phyloP scores from a whole-genome alignment of 1,140 invertebrate genomes.

The Drosophila orena region DNA sequence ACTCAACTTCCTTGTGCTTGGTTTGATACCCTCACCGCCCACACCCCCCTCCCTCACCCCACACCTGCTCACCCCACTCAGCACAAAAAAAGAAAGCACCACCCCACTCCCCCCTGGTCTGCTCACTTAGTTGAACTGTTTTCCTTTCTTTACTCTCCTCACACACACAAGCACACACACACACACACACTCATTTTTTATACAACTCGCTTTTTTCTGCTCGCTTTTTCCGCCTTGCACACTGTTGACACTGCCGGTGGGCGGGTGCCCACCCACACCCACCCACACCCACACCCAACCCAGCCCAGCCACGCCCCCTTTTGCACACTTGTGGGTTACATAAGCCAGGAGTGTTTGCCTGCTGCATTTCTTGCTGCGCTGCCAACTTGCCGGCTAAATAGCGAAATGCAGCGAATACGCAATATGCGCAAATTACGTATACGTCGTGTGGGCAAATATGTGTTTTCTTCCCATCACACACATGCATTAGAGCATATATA shows the following conservation, averaged over 20 bases:
- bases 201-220: conserved; percentile 33
- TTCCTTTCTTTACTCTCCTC: conserved; percentile 41
- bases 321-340: conserved; percentile 56
- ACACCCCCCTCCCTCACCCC: background rate
- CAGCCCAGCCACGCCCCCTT: conserved; percentile 8
- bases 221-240: conserved; percentile 74
- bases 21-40: conserved; percentile 28
- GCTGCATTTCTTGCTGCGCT: conserved; percentile 63
- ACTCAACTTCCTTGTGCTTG: conserved; percentile 74
- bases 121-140: conserved; percentile 59
- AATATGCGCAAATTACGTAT: conserved; percentile 80
- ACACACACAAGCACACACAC: conserved; percentile 35
- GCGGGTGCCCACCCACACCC: background rate
- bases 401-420: conserved; percentile 73
- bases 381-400: conserved; percentile 63
- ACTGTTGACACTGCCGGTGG: conserved; percentile 70
- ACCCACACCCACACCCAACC: background rate
- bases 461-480: conserved; percentile 33
- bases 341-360: conserved; percentile 54
- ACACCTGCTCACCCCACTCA: background rate
- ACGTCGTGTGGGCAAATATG: conserved; percentile 63
- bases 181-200: conserved; percentile 36
- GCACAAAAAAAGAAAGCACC: background rate
- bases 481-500: background rate
- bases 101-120: background rate